Evolutionary conservation across 2,888 invertebrate genomes (phyloP).

Genomic region (Hyalella azteca): DNA sequence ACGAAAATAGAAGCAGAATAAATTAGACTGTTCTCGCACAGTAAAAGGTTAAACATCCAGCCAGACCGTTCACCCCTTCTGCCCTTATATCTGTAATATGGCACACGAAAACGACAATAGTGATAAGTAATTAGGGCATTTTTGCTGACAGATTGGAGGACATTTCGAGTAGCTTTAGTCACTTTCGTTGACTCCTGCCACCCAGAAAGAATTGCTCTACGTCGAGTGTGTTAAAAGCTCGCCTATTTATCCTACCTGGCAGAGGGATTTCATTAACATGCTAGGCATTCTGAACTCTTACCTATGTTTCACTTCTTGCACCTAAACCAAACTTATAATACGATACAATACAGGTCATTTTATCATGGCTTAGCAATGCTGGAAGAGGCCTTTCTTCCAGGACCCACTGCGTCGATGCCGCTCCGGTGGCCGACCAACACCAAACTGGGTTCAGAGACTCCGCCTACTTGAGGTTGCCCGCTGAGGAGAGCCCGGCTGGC

Average conservation of each 20-base stretch:
- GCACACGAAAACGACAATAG: conserved; percentile 1
- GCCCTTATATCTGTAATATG: conserved; percentile 1
- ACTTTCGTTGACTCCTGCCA: conserved; percentile 28
- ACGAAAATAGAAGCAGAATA: too few species aligned
- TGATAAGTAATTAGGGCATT: conserved; percentile 16
- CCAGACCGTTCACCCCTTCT: too few species aligned
- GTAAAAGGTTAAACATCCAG: too few species aligned
- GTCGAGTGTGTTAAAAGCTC: conserved; percentile 30
- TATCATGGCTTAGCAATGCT: neutral
- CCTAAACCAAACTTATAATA: neutral
- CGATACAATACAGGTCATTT: neutral
- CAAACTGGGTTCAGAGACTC: conserved; percentile 24
- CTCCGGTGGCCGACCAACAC: conserved; percentile 24
- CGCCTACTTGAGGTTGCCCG: conserved; percentile 2
- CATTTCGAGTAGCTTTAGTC: conserved; percentile 23
- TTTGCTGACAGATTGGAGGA: conserved; percentile 19
- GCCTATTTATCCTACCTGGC: conserved; percentile 28
- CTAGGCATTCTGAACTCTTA: neutral
- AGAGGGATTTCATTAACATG: conserved; percentile 29
- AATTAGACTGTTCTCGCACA: too few species aligned
- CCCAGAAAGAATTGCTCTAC: conserved; percentile 26
- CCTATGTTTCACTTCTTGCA: neutral
- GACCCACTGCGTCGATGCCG: conserved; percentile 26
- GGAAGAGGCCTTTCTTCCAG: neutral
- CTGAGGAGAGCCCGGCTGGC: neutral